Evolutionary conservation across 2,113 vertebrate genomes (phyloP).

Genomic region (Tinamus guttatus): DNA sequence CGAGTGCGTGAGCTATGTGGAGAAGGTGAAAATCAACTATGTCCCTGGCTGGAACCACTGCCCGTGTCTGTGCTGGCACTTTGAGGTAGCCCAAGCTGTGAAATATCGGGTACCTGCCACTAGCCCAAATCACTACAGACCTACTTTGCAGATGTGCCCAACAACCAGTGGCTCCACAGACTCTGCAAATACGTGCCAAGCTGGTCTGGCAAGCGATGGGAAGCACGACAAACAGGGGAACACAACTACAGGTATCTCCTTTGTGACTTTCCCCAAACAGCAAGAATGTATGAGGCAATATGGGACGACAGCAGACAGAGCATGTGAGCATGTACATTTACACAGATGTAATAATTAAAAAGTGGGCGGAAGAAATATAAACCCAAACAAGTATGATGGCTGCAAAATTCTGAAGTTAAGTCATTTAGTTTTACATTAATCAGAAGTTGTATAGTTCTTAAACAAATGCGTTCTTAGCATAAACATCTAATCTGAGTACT

Average conservation of each 20-base stretch:
- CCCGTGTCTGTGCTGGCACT: not conserved
- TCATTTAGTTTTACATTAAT: not conserved
- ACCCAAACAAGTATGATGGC: not conserved
- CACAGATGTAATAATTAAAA: not conserved
- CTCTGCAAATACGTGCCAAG: not conserved
- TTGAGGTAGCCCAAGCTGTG: not conserved
- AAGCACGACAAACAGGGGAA: not conserved
- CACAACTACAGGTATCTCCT: not conserved
- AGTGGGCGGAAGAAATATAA: not conserved
- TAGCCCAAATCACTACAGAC: not conserved
- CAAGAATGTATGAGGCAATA: slow-evolving; percentile 7
- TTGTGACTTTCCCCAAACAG: not conserved
- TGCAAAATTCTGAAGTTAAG: not conserved
- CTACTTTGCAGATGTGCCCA: not conserved
- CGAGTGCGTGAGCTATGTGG: not conserved
- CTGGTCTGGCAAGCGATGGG: not conserved
- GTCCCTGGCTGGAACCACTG: not conserved
- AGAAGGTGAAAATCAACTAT: not conserved
- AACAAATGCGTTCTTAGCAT: not conserved
- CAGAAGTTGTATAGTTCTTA: not conserved
- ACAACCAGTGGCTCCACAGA: not conserved
- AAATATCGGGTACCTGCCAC: not conserved
- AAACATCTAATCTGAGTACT: not conserved
- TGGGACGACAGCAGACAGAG: not conserved
- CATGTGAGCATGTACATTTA: not conserved